phyloP scores from a whole-genome alignment of 2,113 vertebrate genomes.

The Trachemys scripta region DNA sequence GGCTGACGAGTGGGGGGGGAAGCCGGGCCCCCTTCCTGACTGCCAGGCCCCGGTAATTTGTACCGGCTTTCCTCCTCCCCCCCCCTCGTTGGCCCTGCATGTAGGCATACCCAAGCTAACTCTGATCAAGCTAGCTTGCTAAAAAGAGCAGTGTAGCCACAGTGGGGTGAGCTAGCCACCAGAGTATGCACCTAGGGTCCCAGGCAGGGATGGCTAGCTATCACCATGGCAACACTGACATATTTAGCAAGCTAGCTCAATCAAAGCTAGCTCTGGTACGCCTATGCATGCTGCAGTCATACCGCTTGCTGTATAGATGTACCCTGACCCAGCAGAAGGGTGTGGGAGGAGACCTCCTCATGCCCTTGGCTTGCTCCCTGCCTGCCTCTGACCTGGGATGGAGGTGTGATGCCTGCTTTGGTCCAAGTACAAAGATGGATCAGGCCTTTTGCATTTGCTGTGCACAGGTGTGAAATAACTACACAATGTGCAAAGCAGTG shows the following conservation, averaged over 20 bases:
- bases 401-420: background rate
- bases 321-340: background rate
- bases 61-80: too few species aligned
- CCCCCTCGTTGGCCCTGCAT: too few species aligned
- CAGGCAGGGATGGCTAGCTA: too few species aligned
- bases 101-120: background rate
- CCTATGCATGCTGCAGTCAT: background rate
- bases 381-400: background rate
- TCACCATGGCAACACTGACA: background rate
- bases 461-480: background rate
- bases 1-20: too few species aligned
- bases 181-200: background rate
- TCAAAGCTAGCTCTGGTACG: too few species aligned
- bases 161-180: too few species aligned
- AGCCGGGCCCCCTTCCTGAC: too few species aligned
- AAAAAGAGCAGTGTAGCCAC: too few species aligned
- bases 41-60: too few species aligned
- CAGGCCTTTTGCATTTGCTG: background rate
- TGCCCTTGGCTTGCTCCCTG: background rate
- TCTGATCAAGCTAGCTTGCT: too few species aligned
- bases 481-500: background rate
- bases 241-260: background rate
- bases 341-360: background rate
- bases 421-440: background rate
- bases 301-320: background rate